A percentile compares a stretch with the other conserved stretches of the same genome.
Conservation (phyloP, 2,113 vertebrate species). For the Pycnonotus jocosus region DNA sequence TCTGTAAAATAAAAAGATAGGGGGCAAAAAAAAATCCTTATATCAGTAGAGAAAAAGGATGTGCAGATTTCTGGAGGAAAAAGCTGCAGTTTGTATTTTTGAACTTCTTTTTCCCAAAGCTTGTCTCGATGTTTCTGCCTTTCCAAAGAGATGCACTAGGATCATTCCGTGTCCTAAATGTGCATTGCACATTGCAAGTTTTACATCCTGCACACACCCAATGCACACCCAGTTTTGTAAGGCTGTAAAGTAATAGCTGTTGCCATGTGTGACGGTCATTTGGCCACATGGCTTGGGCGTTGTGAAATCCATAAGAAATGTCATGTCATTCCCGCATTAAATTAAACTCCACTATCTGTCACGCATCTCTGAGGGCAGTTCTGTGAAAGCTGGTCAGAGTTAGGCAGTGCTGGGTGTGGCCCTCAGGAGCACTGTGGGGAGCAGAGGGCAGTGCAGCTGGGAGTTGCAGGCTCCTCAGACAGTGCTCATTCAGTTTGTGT, state of each 20-base stretch:
- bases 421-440: fast-evolving
- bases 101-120: not conserved
- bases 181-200: not conserved
- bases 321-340: not conserved
- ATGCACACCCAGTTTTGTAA: not conserved
- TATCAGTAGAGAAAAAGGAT: not conserved
- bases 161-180: not conserved
- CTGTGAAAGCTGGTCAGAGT: not conserved
- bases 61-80: not conserved
- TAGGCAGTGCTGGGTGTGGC: fast-evolving
- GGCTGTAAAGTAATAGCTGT: not conserved
- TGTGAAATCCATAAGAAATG: not conserved
- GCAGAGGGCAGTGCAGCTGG: not conserved
- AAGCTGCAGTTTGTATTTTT: not conserved
- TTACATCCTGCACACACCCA: not conserved
- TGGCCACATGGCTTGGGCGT: not conserved
- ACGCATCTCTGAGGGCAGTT: not conserved
- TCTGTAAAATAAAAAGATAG: not conserved
- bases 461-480: not conserved
- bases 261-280: fast-evolving
- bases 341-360: not conserved
- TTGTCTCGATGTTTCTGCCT: not conserved
- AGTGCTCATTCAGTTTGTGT: not conserved
- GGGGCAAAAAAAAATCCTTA: fast-evolving
- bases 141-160: not conserved